Evolutionary conservation across 2,113 vertebrate genomes (phyloP).

Genomic region (Pterophyllum scalare): DNA sequence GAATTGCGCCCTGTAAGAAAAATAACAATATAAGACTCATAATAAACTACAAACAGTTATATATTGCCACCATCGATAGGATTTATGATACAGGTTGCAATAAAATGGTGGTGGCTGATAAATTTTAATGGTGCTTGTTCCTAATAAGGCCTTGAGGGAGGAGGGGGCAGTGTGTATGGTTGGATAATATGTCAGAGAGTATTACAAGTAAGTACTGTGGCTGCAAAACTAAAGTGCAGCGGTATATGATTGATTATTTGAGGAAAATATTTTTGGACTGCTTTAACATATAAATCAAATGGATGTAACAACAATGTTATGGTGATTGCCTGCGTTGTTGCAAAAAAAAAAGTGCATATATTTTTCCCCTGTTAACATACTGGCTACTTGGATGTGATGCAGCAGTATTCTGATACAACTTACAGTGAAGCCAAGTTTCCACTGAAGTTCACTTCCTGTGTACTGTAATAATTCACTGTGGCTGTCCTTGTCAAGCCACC

Average conservation of each 20-base stretch:
- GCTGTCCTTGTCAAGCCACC: constrained; percentile 81
- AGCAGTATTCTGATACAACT: constrained; percentile 14
- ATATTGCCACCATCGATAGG: constrained; percentile 84
- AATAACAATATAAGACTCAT: constrained; percentile 80
- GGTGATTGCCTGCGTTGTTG: background rate
- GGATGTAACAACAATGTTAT: background rate
- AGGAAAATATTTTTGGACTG: background rate
- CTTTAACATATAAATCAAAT: constrained; percentile 1
- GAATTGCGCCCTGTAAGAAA: constrained; percentile 65
- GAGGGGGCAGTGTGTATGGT: constrained; percentile 31
- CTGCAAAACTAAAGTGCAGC: constrained; percentile 7
- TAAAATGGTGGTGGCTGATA: constrained; percentile 90
- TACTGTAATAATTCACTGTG: constrained; percentile 74
- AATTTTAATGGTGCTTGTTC: constrained; percentile 92
- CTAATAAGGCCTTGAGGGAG: constrained; percentile 78
- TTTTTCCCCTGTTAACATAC: background rate
- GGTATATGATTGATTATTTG: background rate
- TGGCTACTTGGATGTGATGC: constrained; percentile 21
- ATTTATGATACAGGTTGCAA: constrained; percentile 85
- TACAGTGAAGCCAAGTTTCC: constrained; percentile 60
- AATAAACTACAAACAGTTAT: constrained; percentile 84
- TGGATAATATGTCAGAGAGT: constrained; percentile 46
- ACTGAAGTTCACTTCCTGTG: constrained; percentile 49
- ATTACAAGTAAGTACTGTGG: constrained; percentile 30
- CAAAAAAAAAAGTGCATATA: background rate